phyloP scores from a whole-genome alignment of 2,888 invertebrate genomes.

The Bimastos eiseni region DNA sequence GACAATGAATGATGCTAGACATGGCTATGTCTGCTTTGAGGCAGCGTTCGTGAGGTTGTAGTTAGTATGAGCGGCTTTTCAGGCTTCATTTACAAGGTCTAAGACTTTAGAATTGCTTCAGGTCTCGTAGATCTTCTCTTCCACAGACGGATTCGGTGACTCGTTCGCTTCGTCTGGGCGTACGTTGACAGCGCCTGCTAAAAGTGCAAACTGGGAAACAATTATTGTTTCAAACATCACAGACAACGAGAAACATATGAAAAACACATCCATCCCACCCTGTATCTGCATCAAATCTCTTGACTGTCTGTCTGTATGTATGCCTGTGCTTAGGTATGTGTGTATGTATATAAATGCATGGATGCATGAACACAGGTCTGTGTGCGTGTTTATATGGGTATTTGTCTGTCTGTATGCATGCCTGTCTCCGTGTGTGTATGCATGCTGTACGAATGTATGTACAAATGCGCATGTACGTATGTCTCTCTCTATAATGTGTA shows the following conservation, averaged over 20 bases:
- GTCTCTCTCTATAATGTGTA: too few species aligned
- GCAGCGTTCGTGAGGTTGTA: neutral
- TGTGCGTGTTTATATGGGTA: too few species aligned
- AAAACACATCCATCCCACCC: neutral
- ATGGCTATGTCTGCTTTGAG: neutral
- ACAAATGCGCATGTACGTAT: too few species aligned
- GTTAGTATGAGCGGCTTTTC: neutral
- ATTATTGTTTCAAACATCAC: neutral
- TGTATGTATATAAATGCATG: too few species aligned
- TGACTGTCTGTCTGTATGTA: neutral
- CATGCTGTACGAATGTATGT: too few species aligned
- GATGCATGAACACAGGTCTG: too few species aligned
- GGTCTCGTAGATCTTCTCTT: neutral
- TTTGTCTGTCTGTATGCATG: too few species aligned
- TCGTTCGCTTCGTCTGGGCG: neutral
- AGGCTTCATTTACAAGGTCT: neutral
- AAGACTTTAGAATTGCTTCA: neutral
- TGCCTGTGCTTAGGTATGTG: neutral
- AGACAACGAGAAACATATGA: neutral
- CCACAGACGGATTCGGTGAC: neutral
- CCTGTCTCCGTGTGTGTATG: too few species aligned
- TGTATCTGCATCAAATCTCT: neutral
- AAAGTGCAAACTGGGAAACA: conserved; percentile 5
- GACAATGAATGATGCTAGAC: neutral
- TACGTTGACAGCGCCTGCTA: neutral